Percentiles rank a stretch among this genome's conserved stretches.
Evolutionary conservation across 2,888 invertebrate species (phyloP).

Genomic region (Oscheius onirici): DNA sequence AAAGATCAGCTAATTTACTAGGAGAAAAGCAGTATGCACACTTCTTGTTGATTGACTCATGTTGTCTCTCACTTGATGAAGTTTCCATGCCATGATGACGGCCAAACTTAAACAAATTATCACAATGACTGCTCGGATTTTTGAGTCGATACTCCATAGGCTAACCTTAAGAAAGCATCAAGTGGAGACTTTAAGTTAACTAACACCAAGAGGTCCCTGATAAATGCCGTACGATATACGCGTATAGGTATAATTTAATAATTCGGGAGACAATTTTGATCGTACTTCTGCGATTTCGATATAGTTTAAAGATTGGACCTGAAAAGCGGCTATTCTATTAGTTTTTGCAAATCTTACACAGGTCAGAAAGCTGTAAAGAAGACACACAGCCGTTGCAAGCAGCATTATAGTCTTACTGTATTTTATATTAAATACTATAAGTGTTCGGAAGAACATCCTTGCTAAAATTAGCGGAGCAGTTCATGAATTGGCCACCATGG

Average conservation of each 20-base stretch:
- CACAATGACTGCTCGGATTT: not conserved
- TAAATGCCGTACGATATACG: not conserved
- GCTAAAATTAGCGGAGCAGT: not conserved
- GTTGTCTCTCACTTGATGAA: not conserved
- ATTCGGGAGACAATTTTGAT: not conserved
- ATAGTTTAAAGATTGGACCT: not conserved
- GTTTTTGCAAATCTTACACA: not conserved
- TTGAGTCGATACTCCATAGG: not conserved
- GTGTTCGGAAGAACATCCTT: conserved; percentile 1
- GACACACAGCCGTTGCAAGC: not conserved
- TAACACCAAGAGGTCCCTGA: not conserved
- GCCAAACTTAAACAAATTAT: not conserved
- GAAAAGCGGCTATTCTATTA: not conserved
- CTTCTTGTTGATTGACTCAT: conserved; percentile 1
- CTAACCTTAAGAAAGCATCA: not conserved
- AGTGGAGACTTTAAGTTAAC: too few species aligned
- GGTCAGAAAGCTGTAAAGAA: not conserved
- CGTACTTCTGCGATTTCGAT: not conserved
- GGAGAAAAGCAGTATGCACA: not conserved
- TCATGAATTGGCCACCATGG: not conserved
- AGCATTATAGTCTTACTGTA: not conserved
- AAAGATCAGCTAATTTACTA: not conserved
- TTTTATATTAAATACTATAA: not conserved
- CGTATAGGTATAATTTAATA: not conserved
- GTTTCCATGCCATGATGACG: not conserved